phyloP scores from a whole-genome alignment of 1,140 invertebrate species.

The Neodiprion virginianus region DNA sequence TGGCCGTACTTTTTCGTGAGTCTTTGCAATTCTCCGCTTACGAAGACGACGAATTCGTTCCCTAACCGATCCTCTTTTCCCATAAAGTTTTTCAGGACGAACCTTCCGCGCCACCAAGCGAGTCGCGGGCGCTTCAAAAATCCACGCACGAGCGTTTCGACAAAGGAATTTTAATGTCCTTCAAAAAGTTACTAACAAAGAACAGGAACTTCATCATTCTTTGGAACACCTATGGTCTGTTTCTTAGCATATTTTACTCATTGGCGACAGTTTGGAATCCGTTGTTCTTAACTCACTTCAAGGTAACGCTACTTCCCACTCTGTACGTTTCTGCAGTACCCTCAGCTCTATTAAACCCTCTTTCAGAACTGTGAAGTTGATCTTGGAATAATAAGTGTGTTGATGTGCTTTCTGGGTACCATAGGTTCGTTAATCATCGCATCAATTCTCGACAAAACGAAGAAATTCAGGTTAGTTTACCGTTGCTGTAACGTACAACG shows the following conservation, averaged over 20 bases:
- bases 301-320: conserved; percentile 51
- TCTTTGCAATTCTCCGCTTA: too few relatives aligned
- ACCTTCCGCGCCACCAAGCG: conserved; percentile 65
- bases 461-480: conserved; percentile 70
- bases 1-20: too few relatives aligned
- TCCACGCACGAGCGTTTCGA: conserved; percentile 18
- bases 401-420: conserved; percentile 70
- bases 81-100: conserved; percentile 65
- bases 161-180: conserved; percentile 27
- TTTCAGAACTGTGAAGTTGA: conserved; percentile 57
- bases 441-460: conserved; percentile 71
- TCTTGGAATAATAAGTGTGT: conserved; percentile 69
- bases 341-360: not conserved
- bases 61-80: too few relatives aligned
- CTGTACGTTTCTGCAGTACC: not conserved
- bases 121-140: conserved; percentile 34
- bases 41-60: too few relatives aligned
- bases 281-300: conserved; percentile 66
- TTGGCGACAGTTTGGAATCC: conserved; percentile 71
- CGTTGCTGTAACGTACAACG: conserved; percentile 57
- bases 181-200: conserved; percentile 60
- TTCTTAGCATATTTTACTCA: conserved; percentile 74
- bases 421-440: conserved; percentile 71
- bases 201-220: conserved; percentile 63
- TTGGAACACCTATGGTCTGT: conserved; percentile 69